Evolutionary conservation across 92 coral and sea anemone species (phyloP).

Genomic region (Pocillopora meandrina): DNA sequence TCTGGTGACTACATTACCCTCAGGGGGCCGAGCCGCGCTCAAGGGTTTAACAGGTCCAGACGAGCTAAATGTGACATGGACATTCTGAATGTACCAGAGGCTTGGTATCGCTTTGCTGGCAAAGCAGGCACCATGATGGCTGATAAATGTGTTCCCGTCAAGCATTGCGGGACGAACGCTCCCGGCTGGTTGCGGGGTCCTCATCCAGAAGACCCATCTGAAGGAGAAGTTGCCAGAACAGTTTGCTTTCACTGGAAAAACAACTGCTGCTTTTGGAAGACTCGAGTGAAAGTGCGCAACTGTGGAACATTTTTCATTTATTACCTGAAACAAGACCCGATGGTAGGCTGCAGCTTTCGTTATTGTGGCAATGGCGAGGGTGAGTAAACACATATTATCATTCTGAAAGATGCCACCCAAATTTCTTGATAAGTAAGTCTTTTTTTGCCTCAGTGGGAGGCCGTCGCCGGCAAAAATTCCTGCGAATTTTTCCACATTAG

Average conservation of each 20-base stretch:
- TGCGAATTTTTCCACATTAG: no score
- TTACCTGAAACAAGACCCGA: slow-evolving; percentile 19
- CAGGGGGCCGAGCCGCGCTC: slow-evolving; percentile 22
- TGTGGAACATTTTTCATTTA: slow-evolving; percentile 25
- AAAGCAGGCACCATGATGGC: slow-evolving; percentile 40
- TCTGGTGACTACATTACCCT: slow-evolving; percentile 28
- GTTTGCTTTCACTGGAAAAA: slow-evolving; percentile 36
- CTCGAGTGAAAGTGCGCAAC: slow-evolving; percentile 19
- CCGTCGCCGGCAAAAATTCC: no score
- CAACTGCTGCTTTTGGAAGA: slow-evolving; percentile 39
- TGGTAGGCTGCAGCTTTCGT: slow-evolving; percentile 30
- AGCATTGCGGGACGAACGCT: slow-evolving; percentile 23
- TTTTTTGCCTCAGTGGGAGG: no score
- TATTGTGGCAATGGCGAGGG: slow-evolving; percentile 46
- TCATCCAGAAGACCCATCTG: slow-evolving; percentile 14
- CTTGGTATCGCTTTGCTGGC: slow-evolving; percentile 41
- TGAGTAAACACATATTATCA: neutral
- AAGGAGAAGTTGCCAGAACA: slow-evolving; percentile 31
- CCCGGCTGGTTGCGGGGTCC: slow-evolving; percentile 35
- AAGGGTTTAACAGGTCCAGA: neutral
- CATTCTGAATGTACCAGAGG: neutral
- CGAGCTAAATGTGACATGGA: slow-evolving; percentile 1
- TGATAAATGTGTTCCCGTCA: slow-evolving; percentile 17
- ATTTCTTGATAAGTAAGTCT: neutral
- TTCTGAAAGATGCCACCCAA: neutral